These are phyloP conservation scores for Salvelinus fontinalis DNA, from an alignment of 2,113 vertebrate genomes.

Conservation along the genomic window DNA sequence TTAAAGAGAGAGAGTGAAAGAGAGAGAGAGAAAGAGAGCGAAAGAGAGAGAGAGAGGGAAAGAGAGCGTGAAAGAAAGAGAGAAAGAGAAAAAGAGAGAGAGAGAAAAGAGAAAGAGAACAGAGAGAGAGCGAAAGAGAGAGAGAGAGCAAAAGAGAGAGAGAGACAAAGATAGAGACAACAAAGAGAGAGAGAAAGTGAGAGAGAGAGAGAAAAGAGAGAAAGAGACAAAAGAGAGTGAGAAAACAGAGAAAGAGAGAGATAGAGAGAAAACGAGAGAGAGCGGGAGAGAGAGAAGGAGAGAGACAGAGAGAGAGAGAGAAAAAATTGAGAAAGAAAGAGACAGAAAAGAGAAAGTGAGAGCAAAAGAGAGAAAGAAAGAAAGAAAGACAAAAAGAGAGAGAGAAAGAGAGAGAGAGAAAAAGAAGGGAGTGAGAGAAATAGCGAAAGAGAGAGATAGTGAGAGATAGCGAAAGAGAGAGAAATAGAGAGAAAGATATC, in stretches of 20 bases:
- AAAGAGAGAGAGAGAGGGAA: conserved; percentile 1
- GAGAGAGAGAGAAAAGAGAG: neutral
- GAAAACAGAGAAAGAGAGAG: neutral
- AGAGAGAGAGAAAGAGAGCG: neutral
- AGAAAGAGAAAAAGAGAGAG: neutral
- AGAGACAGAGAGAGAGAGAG: no score
- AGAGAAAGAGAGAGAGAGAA: no score
- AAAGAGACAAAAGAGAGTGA: neutral
- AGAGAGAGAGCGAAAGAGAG: no score
- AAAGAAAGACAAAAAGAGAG: no score
- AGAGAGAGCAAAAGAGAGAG: no score
- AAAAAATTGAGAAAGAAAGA: no score
- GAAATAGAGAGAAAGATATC: no score
- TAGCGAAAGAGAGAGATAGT: no score
- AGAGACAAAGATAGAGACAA: neutral
- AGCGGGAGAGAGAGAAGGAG: neutral
- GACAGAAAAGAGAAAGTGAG: no score
- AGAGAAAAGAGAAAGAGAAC: neutral
- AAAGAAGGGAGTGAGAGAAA: no score
- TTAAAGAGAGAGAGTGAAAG: neutral
- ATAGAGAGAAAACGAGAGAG: neutral
- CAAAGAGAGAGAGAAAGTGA: neutral
- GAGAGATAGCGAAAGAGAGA: no score
- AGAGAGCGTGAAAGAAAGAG: neutral
- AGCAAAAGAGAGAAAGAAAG: no score